These are phyloP conservation scores for Volucella inflata DNA, from an alignment of 2,888 invertebrate genomes.

Conservation along the genomic window DNA sequence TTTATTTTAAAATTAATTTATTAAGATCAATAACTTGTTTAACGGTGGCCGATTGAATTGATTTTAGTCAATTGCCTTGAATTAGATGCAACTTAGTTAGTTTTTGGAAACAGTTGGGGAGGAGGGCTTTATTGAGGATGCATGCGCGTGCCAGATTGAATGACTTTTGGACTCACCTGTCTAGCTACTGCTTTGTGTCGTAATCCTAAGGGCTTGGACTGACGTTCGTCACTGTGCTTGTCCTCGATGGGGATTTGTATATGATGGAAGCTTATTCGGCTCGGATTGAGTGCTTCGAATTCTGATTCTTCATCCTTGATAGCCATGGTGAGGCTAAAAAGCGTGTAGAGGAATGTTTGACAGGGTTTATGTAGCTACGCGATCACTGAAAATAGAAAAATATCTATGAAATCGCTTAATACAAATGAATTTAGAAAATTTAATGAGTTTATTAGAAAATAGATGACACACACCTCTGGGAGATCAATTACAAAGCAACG, in stretches of 20 bases:
- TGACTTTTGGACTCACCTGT: slow-evolving; percentile 68
- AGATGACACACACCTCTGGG: too few relatives aligned
- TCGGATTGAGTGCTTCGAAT: slow-evolving; percentile 38
- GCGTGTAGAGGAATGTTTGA: background rate
- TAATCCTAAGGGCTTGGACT: slow-evolving; percentile 67
- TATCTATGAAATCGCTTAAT: background rate
- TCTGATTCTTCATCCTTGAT: slow-evolving; percentile 19
- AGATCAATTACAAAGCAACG: too few relatives aligned
- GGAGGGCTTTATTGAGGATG: background rate
- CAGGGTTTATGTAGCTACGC: background rate
- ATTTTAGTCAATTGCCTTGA: slow-evolving; percentile 47
- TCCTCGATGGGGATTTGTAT: slow-evolving; percentile 19
- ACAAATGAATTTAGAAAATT: background rate
- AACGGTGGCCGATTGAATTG: slow-evolving; percentile 39
- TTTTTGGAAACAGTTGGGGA: background rate
- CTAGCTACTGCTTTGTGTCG: slow-evolving; percentile 69
- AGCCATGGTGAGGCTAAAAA: slow-evolving; percentile 24
- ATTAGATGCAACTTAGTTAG: slow-evolving; percentile 32
- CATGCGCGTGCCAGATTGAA: background rate
- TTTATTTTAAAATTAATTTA: slow-evolving; percentile 12
- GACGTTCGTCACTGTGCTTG: background rate
- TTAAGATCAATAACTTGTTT: slow-evolving; percentile 16
- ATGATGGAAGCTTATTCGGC: slow-evolving; percentile 4
- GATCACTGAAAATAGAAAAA: slow-evolving; percentile 24
- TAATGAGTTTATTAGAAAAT: too few relatives aligned